phyloP scores from a whole-genome alignment of 1,140 invertebrate genomes.

The Monomorium pharaonis region DNA sequence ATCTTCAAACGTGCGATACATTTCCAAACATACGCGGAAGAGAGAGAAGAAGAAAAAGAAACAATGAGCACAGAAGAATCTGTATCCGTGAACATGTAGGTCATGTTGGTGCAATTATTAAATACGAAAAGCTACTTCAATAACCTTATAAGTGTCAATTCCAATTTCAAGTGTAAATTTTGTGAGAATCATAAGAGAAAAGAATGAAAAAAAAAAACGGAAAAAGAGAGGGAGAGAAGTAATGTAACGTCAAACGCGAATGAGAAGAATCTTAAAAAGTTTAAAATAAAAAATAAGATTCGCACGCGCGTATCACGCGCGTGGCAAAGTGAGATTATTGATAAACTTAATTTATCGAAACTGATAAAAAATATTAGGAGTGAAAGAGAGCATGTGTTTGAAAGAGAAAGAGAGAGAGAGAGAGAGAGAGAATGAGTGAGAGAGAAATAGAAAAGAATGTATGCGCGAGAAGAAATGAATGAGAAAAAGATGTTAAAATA shows the following conservation, averaged over 20 bases:
- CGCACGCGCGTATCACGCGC: conserved; percentile 74
- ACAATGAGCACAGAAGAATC: neutral
- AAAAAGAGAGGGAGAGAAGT: conserved; percentile 54
- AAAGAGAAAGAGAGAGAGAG: neutral
- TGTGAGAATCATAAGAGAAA: conserved; percentile 72
- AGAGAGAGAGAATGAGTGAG: conserved; percentile 16
- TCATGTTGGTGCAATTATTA: conserved; percentile 83
- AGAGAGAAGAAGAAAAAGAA: neutral
- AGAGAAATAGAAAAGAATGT: conserved; percentile 9
- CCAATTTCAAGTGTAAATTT: conserved; percentile 83
- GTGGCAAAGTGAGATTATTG: conserved; percentile 84
- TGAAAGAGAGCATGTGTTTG: conserved; percentile 1
- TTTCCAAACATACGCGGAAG: neutral
- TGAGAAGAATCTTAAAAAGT: conserved; percentile 64
- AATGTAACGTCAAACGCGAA: conserved; percentile 42
- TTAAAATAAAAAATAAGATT: conserved; percentile 69
- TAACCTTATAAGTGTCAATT: conserved; percentile 86
- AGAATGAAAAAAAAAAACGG: conserved; percentile 56
- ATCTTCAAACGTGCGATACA: conserved; percentile 14
- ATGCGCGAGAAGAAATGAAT: neutral
- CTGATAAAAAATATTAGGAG: conserved; percentile 61
- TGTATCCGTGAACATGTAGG: conserved; percentile 61
- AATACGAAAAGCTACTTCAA: conserved; percentile 82
- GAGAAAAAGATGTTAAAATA: conserved; percentile 37
- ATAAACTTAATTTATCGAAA: conserved; percentile 77